These are phyloP conservation scores for Atethmia centrago DNA, from an alignment of 2,888 invertebrate species.

Conservation along the genomic window DNA sequence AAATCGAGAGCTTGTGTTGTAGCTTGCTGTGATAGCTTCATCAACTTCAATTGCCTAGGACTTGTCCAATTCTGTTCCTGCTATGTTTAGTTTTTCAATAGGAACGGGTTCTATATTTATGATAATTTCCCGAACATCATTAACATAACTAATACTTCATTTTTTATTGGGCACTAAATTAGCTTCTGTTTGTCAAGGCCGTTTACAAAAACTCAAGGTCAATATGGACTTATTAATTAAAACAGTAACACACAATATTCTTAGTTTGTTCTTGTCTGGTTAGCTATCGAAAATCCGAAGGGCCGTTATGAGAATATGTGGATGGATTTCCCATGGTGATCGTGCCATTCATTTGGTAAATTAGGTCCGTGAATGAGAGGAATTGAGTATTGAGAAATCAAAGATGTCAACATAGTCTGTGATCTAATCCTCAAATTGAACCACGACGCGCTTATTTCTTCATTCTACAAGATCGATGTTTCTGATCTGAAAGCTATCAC, in stretches of 20 bases:
- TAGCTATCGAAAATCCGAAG: constrained; percentile 11
- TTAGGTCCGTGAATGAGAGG: not conserved
- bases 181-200: constrained; percentile 20
- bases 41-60: not conserved
- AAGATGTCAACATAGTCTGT: not conserved
- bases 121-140: not conserved
- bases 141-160: not conserved
- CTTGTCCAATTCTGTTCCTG: not conserved
- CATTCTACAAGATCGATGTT: not conserved
- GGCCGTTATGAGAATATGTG: constrained; percentile 6
- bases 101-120: not conserved
- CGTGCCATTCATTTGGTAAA: constrained; percentile 17
- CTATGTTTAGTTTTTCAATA: not conserved
- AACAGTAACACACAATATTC: not conserved
- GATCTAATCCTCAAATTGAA: not conserved
- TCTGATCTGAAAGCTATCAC: constrained; percentile 7
- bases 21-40: constrained; percentile 16
- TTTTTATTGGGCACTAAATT: constrained; percentile 20
- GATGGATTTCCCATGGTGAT: constrained; percentile 17
- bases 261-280: constrained; percentile 12
- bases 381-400: not conserved
- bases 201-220: constrained; percentile 2
- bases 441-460: not conserved
- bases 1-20: not conserved
- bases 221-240: not conserved